Evolutionary conservation across 1,140 invertebrate genomes (phyloP).

Genomic region (Anastrepha obliqua): DNA sequence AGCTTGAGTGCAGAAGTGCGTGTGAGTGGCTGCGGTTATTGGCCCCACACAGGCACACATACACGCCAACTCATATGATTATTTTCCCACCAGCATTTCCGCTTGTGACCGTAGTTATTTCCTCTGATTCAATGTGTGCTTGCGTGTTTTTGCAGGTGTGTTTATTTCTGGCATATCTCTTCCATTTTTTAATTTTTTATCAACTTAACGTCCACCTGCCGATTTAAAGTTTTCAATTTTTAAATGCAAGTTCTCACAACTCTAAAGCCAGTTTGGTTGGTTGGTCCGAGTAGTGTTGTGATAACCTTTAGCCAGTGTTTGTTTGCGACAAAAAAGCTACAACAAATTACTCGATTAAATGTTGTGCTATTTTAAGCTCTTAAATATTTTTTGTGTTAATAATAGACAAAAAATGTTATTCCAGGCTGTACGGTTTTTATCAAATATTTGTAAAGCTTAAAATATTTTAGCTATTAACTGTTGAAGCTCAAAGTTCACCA

Average conservation of each 20-base stretch:
- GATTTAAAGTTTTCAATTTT: slow-evolving; percentile 21
- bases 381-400: not conserved
- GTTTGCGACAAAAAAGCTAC: not conserved
- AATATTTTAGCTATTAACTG: not conserved
- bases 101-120: not conserved
- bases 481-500: too few relatives aligned
- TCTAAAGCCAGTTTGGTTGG: not conserved
- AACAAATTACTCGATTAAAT: not conserved
- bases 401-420: too few relatives aligned
- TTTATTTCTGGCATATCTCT: not conserved
- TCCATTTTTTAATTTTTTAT: not conserved
- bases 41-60: not conserved
- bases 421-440: not conserved
- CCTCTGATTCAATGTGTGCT: not conserved
- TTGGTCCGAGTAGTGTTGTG: not conserved
- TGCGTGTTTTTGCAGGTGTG: not conserved
- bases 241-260: not conserved
- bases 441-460: not conserved
- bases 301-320: not conserved
- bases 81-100: slow-evolving; percentile 7
- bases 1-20: not conserved
- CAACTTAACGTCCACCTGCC: not conserved
- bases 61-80: not conserved
- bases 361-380: not conserved
- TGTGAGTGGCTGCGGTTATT: slow-evolving; percentile 38